Percentiles rank a stretch among this genome's conserved stretches.
Conservation (phyloP, 2,888 invertebrate genomes). For the Parelbella ahira region DNA sequence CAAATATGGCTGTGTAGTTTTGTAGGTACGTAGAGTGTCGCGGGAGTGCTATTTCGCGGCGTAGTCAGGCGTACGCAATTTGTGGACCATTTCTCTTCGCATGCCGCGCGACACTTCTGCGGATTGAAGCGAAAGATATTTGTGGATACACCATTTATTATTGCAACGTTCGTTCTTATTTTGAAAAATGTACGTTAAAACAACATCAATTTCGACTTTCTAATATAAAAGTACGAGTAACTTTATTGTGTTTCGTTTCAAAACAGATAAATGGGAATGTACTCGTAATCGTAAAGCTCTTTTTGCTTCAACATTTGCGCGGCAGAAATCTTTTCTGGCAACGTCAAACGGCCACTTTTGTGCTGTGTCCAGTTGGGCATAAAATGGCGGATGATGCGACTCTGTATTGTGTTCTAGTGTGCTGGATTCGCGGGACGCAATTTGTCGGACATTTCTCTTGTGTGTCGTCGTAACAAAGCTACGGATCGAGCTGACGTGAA, state of each 20-base stretch:
- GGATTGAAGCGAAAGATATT: constrained; percentile 51
- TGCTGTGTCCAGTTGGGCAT: constrained; percentile 49
- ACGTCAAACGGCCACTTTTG: constrained; percentile 38
- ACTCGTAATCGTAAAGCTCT: no score
- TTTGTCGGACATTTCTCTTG: constrained; percentile 69
- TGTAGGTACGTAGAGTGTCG: constrained; percentile 4
- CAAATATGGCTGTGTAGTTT: background rate
- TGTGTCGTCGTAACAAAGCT: constrained; percentile 63
- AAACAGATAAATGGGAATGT: no score
- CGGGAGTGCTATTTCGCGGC: constrained; percentile 34
- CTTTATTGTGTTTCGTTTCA: no score
- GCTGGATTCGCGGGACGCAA: constrained; percentile 57
- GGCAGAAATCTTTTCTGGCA: no score
- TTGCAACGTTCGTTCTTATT: no score
- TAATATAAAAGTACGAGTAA: no score
- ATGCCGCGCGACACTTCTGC: constrained; percentile 55
- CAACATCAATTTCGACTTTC: no score
- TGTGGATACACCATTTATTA: constrained; percentile 39
- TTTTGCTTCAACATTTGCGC: no score
- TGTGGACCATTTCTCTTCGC: constrained; percentile 66
- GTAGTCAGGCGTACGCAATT: constrained; percentile 62
- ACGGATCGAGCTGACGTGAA: constrained; percentile 59
- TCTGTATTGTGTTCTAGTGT: constrained; percentile 50
- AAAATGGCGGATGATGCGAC: constrained; percentile 61
- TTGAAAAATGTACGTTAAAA: no score